These are phyloP conservation scores for Caenorhabditis zanzibari DNA, from an alignment of 2,888 invertebrate species.

Conservation along the genomic window DNA sequence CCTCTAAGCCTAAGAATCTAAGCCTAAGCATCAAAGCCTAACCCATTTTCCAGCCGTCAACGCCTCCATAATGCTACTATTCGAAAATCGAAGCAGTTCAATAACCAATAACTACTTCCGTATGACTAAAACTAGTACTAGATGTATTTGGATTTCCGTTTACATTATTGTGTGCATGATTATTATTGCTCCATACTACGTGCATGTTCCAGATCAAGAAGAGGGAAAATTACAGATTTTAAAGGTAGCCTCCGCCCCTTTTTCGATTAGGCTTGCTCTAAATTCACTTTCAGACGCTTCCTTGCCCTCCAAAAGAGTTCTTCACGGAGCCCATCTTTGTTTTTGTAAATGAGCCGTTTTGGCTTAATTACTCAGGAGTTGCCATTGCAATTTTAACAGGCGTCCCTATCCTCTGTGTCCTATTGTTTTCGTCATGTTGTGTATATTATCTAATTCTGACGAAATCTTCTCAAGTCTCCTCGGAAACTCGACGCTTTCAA, in stretches of 20 bases:
- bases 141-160: neutral
- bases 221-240: too few relatives aligned
- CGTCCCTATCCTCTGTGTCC: neutral
- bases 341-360: neutral
- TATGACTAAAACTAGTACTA: neutral
- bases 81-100: neutral
- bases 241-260: too few relatives aligned
- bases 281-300: neutral
- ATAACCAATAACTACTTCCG: neutral
- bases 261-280: neutral
- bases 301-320: neutral
- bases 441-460: neutral
- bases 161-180: neutral
- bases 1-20: too few relatives aligned
- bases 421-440: neutral
- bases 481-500: conserved; percentile 1
- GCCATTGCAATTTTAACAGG: neutral
- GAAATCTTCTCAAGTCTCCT: neutral
- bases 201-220: too few relatives aligned
- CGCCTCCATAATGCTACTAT: neutral
- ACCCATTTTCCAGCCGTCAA: too few relatives aligned
- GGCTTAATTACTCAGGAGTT: neutral
- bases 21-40: too few relatives aligned
- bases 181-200: too few relatives aligned
- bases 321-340: neutral